Evolutionary conservation across 2,888 invertebrate species (phyloP), one percentile per base, ranked within the genome.

Genomic region (Eupeodes latifasciatus): DNA sequence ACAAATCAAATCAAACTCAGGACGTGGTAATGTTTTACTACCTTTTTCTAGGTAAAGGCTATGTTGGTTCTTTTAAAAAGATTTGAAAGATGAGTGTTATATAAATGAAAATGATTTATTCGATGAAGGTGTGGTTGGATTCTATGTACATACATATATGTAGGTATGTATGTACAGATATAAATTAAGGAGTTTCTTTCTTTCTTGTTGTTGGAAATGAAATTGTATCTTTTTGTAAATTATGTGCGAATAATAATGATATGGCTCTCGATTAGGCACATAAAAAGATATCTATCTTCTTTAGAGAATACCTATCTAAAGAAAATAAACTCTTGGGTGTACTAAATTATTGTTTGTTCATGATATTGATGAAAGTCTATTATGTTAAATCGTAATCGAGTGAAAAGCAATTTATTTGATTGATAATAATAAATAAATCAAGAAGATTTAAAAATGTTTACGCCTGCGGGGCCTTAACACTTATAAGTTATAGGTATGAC

Each of bases 181-280:
- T 27, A 27, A 27, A 27, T 27, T 27, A 27, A 27, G 27, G 27
- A 27, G 27, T 40, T 40, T 5, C 40, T 40, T 40, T 40, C 0
- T 5, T 40, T 40, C 40, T 55, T 10, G 11, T 72, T 3, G 53
- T 44, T 12, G 5, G 34, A 47, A 66, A 53, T 61, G 40, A 51
- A 76, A 55, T n/a, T 16, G 14, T 3, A 67, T 67, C 44, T n/a
- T 47, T 1, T 44, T 81, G 81, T 82, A 78, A 81, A 78, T 81
- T 74, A 78, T 78, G 62, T 74, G 82, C 7, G 53, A 81, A 76
- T 53, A 78, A 85, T 85, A 82, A 85, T 82, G 81, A 81, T 57
- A 77, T 74, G 81, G 61, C 69, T 72, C 51, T n/a, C 44, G 7
- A 55, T 40, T 49, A 27, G 34, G 16, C 11, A 4, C 40, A 40